Evolutionary conservation across 2,888 invertebrate genomes (phyloP), one percentile per base, ranked within the genome.

Genomic region (Diachrysia chrysitis): DNA sequence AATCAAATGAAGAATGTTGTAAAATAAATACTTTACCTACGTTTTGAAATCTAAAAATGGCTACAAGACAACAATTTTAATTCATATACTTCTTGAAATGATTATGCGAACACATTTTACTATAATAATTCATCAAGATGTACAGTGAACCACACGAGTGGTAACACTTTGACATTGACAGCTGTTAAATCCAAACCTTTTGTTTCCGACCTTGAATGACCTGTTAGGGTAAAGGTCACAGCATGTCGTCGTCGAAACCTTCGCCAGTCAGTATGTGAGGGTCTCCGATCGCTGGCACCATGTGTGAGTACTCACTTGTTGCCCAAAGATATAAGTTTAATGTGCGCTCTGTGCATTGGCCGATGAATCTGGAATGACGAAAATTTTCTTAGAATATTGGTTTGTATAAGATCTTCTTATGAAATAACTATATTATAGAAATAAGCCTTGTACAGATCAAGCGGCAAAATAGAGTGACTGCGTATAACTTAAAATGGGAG

Each of bases 261-360:
- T 91, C 93, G 0, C 91, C 92, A 0, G 91, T 91, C 12, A 95
- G 89, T 61, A 95, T 93, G 78, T 90, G 90, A 0, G 94, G 94
- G 67, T 95, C 91, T 0, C 94, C 96, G n/a, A 97, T 95, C 73
- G 97, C 96, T 0, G 97, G 97, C 69, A 97, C 96, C 92, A 96
- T 96, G 85, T 96, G 96, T 0, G 97, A 96, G 85, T 96, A 96
- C 87, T 98, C 97, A 79, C 96, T 97, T 0, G 97, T 97, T 0
- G 98, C 97, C 97, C 97, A 97, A 12, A 99, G 91, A 89, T 98
- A 99, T 58, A 98, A 96, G 91, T 99, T 98, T 35, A 99, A 90
- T 0, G 98, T 98, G 79, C 97, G 96, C 86, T 99, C 98, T 0
- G 99, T 98, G 86, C 98, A 98, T 83, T 98, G 97, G 0, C 99